A percentile compares a stretch with the other conserved stretches of the same genome.
Evolutionary conservation across 1,140 invertebrate species (phyloP).

Genomic region (Anastrepha ludens): DNA sequence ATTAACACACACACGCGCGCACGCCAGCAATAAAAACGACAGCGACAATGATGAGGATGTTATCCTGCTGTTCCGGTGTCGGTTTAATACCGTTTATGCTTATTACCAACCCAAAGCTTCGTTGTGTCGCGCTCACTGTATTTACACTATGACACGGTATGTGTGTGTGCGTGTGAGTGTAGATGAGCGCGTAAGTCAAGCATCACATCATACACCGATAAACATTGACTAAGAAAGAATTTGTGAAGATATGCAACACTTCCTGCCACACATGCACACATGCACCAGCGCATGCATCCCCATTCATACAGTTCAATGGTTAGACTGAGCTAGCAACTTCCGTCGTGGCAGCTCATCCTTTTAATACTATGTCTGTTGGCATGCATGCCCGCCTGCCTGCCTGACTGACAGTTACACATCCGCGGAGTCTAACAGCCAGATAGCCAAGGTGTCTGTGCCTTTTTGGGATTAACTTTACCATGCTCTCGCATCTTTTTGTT

Average conservation of each 20-base stretch:
- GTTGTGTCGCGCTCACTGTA: neutral
- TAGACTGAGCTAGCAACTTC: conserved; percentile 44
- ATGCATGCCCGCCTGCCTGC: neutral
- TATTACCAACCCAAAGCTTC: conserved; percentile 35
- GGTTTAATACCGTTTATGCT: conserved; percentile 50
- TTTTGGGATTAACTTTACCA: too few species aligned
- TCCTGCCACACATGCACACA: conserved; percentile 5
- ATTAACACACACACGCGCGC: conserved; percentile 4
- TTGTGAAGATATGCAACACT: conserved; percentile 52
- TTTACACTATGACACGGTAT: neutral
- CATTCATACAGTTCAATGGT: conserved; percentile 43
- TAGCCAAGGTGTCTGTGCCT: too few species aligned
- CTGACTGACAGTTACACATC: neutral
- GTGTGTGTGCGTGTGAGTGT: neutral
- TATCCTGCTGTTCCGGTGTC: conserved; percentile 52
- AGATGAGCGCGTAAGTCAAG: conserved; percentile 43
- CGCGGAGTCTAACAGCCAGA: too few species aligned
- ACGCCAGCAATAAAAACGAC: conserved; percentile 34
- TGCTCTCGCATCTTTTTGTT: too few species aligned
- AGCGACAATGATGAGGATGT: conserved; percentile 38
- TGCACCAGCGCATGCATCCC: neutral
- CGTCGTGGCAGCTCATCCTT: conserved; percentile 32
- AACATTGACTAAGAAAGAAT: conserved; percentile 49
- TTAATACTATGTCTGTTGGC: neutral
- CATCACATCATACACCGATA: conserved; percentile 49